A percentile compares a stretch with the other conserved stretches of the same genome.
phyloP scores from a whole-genome alignment of 2,888 invertebrate genomes.

The Dugesia japonica region DNA sequence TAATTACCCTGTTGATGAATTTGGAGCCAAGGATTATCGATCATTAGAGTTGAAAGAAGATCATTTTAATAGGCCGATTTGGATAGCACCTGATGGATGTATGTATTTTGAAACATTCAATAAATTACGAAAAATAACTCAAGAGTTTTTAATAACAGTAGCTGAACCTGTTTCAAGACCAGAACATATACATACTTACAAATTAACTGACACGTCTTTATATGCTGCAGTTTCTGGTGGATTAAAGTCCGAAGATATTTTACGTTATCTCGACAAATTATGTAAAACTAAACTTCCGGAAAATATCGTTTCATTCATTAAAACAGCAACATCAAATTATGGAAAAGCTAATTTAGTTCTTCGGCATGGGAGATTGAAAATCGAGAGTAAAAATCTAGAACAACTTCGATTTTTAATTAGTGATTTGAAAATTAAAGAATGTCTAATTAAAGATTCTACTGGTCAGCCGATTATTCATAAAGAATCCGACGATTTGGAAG shows the following conservation, averaged over 20 bases:
- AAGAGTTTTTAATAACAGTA: slow-evolving; percentile 95
- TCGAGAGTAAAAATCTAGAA: slow-evolving; percentile 59
- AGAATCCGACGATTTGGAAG: background rate
- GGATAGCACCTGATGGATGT: slow-evolving; percentile 97
- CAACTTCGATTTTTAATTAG: background rate
- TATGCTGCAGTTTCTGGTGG: slow-evolving; percentile 99
- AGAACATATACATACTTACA: slow-evolving; percentile 81
- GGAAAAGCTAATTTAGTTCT: slow-evolving; percentile 92
- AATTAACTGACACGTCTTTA: slow-evolving; percentile 87
- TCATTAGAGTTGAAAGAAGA: slow-evolving; percentile 68
- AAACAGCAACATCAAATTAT: slow-evolving; percentile 85
- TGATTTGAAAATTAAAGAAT: background rate
- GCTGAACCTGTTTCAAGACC: slow-evolving; percentile 64
- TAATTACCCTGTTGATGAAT: slow-evolving; percentile 57
- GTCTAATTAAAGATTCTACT: background rate
- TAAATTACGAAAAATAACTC: slow-evolving; percentile 88
- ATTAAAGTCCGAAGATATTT: slow-evolving; percentile 82
- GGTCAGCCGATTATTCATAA: background rate
- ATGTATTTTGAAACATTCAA: slow-evolving; percentile 95
- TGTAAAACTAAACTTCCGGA: slow-evolving; percentile 85
- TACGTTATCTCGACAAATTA: slow-evolving; percentile 79
- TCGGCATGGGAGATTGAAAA: slow-evolving; percentile 85
- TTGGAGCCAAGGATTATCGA: slow-evolving; percentile 71
- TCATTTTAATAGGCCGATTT: slow-evolving; percentile 70
- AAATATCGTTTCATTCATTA: slow-evolving; percentile 83